Conservation (phyloP, 2,888 invertebrate species). For the Drosophila emarginata region DNA sequence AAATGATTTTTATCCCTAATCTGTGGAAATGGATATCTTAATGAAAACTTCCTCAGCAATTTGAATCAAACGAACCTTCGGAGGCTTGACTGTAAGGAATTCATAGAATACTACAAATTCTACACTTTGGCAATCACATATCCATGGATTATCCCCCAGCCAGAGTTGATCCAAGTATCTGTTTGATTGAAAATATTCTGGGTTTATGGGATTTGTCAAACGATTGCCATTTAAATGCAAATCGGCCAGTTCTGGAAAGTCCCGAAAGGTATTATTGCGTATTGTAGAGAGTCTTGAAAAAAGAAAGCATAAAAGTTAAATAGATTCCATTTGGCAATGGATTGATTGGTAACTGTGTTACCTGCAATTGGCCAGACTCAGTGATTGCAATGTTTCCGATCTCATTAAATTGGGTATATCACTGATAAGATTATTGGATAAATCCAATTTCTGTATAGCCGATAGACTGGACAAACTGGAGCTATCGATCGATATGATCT, state of each 20-base stretch:
- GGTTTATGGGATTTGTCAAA: slow-evolving; percentile 86
- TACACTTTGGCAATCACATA: slow-evolving; percentile 87
- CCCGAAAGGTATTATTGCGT: slow-evolving; percentile 86
- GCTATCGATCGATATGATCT: slow-evolving; percentile 85
- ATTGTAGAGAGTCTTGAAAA: slow-evolving; percentile 85
- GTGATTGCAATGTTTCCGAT: slow-evolving; percentile 85
- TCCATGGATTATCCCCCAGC: slow-evolving; percentile 89
- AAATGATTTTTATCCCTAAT: slow-evolving; percentile 82
- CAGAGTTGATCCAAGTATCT: slow-evolving; percentile 85
- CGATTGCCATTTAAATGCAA: slow-evolving; percentile 88
- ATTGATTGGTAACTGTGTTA: slow-evolving; percentile 29
- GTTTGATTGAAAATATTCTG: slow-evolving; percentile 85
- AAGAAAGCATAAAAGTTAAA: slow-evolving; percentile 70
- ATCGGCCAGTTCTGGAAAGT: slow-evolving; percentile 85
- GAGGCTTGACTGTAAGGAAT: slow-evolving; percentile 85
- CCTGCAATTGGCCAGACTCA: slow-evolving; percentile 84
- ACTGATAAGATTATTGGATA: slow-evolving; percentile 87
- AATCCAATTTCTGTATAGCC: slow-evolving; percentile 85
- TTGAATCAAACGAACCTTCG: slow-evolving; percentile 76
- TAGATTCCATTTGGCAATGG: background rate
- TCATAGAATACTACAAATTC: slow-evolving; percentile 86
- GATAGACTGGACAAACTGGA: slow-evolving; percentile 85
- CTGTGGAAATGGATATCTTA: slow-evolving; percentile 40
- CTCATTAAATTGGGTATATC: slow-evolving; percentile 85
- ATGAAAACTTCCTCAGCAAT: background rate